Evolutionary conservation across 2,797 vertebrate species (phyloP).

Genomic region (Meriones psammophilus): DNA sequence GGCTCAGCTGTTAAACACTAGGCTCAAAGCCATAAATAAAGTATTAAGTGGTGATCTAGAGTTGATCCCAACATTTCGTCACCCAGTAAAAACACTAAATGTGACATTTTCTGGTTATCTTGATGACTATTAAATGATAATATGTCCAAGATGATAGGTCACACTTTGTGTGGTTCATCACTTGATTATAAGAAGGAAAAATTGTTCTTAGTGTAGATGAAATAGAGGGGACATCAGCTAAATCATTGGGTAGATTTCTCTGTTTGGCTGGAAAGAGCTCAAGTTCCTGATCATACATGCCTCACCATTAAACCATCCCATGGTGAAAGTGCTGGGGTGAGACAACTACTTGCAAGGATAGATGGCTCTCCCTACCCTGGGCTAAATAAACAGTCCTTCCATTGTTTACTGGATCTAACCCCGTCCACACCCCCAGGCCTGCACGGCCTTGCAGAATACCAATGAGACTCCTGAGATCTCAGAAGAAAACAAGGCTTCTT

Average conservation of each 20-base stretch:
- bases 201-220: neutral
- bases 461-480: slow-evolving; percentile 81
- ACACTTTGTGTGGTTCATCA: neutral
- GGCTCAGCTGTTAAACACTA: too few relatives aligned
- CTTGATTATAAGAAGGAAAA: neutral
- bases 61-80: slow-evolving; percentile 29
- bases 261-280: slow-evolving; percentile 54
- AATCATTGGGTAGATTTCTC: slow-evolving; percentile 41
- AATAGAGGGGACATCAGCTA: slow-evolving; percentile 19
- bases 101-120: slow-evolving; percentile 43
- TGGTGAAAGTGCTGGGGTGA: slow-evolving; percentile 55
- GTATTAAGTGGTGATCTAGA: slow-evolving; percentile 5
- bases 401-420: slow-evolving; percentile 86
- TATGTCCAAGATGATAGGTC: slow-evolving; percentile 27
- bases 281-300: slow-evolving; percentile 61
- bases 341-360: slow-evolving; percentile 57
- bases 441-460: slow-evolving; percentile 73
- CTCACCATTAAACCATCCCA: slow-evolving; percentile 30
- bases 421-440: slow-evolving; percentile 68
- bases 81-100: slow-evolving; percentile 29
- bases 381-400: slow-evolving; percentile 80
- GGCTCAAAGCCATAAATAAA: neutral
- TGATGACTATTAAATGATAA: slow-evolving; percentile 39
- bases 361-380: slow-evolving; percentile 66
- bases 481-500: slow-evolving; percentile 86